Evolutionary conservation across 1,140 invertebrate species (phyloP), one percentile per base, ranked within the genome.

Genomic region (Musca vetustissima): DNA sequence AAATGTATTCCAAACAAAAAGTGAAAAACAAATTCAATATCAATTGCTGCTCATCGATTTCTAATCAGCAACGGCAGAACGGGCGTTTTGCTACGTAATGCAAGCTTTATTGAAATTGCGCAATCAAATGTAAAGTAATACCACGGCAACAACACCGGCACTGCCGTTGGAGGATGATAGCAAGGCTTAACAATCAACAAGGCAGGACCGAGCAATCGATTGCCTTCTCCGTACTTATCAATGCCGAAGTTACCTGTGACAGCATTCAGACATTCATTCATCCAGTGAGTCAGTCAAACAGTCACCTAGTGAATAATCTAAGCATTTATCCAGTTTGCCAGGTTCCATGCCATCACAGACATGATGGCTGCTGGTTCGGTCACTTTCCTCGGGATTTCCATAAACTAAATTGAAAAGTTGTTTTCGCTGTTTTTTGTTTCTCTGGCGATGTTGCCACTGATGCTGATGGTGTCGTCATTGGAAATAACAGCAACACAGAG

Each of bases 321-420:
- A 43, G 7, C 36, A 43, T 43, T 32, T 32, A 32, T 32, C 28
- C 28, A 32, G 3, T 32, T n/a, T 32, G 9, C 28, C 28, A n/a
- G n/a, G n/a, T 9, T 32, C 28, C 28, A 32, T 32, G 14, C n/a
- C n/a, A n/a, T n/a, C n/a, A n/a, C n/a, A n/a, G n/a, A n/a, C n/a
- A n/a, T n/a, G n/a, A n/a, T n/a, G n/a, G n/a, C n/a, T n/a, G 53
- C 22, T 57, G 53, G 22, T 21, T 43, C 57, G 28, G 17, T 61
- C 28, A 21, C 28, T 61, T 61, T 61, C 13, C 57, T 28, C 32
- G 17, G 57, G 13, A 36, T 61, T 61, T 61, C 57, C 57, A 61
- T 61, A 61, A 61, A 61, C 57, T 61, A 61, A 61, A 61, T 61
- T 61, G 57, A 61, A 61, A 61, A 61, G 32, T 61, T 61, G 57